A percentile compares a stretch with the other conserved stretches of the same genome.
Evolutionary conservation across 2,113 vertebrate species (phyloP).

Genomic region (Macrotis lagotis): DNA sequence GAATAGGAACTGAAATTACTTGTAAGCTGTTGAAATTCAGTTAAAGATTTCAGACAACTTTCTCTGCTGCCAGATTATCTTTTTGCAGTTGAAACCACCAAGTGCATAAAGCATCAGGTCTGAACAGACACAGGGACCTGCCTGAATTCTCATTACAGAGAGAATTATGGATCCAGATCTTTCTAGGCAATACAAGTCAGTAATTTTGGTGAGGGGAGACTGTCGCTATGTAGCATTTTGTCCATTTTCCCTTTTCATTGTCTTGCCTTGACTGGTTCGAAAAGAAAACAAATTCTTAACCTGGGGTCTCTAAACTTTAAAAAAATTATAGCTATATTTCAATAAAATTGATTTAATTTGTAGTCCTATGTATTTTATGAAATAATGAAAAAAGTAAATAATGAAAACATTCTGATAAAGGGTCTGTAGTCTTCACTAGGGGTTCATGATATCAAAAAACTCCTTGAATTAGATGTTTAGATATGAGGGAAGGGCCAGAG

Average conservation of each 20-base stretch:
- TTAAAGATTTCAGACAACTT: neutral
- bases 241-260: neutral
- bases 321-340: neutral
- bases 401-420: no score
- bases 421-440: neutral
- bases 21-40: neutral
- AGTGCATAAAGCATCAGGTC: neutral
- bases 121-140: neutral
- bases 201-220: neutral
- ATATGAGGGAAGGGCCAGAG: neutral
- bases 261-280: neutral
- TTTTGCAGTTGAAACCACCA: neutral
- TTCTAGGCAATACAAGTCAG: neutral
- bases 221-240: neutral
- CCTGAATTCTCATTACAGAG: neutral
- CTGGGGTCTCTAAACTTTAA: neutral
- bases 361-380: neutral
- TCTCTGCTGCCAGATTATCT: neutral
- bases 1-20: neutral
- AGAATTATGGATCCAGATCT: neutral
- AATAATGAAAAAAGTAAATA: no score
- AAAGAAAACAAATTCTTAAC: neutral
- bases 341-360: neutral
- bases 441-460: neutral
- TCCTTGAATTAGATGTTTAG: neutral